Evolutionary conservation across 2,113 vertebrate genomes (phyloP).

Genomic region (Talpa occidentalis): DNA sequence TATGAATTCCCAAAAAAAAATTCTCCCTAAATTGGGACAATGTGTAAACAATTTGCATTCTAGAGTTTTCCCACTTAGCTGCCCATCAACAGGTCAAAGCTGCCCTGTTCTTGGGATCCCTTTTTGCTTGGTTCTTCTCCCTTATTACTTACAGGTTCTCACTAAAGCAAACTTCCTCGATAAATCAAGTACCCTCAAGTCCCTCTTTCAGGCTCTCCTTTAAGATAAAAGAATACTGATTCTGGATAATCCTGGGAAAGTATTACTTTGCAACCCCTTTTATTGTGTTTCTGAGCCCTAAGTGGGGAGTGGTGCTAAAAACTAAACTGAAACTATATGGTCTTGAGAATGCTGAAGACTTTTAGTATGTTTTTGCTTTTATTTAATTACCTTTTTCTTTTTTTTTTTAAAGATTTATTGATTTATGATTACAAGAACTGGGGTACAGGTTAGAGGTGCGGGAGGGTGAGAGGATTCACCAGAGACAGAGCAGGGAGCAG

Average conservation of each 20-base stretch:
- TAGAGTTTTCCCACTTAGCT: neutral
- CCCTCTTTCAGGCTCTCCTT: neutral
- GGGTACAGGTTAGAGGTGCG: no score
- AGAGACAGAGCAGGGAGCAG: no score
- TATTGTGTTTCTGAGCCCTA: neutral
- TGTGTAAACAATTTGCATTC: neutral
- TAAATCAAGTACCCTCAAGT: neutral
- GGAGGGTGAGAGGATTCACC: no score
- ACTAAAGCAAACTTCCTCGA: neutral
- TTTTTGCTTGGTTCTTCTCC: neutral
- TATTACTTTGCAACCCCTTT: neutral
- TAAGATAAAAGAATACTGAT: neutral
- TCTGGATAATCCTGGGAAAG: neutral
- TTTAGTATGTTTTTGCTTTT: neutral
- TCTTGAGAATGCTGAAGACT: neutral
- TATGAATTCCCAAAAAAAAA: neutral
- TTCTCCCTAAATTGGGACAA: neutral
- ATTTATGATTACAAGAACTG: no score
- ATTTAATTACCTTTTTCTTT: neutral
- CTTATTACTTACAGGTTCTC: neutral
- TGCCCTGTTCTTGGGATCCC: no score
- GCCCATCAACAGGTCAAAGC: neutral
- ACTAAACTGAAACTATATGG: neutral
- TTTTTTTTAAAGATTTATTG: no score
- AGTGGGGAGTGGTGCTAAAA: neutral